Base-by-base conservation (phyloP, 1,140 invertebrate species). In the Meloidogyne chitwoodi region DNA sequence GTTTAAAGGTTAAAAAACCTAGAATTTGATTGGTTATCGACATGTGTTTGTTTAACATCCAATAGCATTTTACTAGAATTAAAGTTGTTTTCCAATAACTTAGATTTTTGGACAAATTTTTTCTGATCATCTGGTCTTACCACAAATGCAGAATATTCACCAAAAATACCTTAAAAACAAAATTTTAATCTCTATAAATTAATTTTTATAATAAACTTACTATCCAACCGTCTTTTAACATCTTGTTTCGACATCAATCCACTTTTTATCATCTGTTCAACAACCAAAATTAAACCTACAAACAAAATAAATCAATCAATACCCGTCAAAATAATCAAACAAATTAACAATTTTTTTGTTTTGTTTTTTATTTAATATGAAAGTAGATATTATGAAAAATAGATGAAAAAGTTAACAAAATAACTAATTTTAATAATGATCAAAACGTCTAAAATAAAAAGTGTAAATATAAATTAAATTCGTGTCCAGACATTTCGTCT, bases 201-300 rank as follows among this genome's bases (percentile, higher is more conserved):
- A 2, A 3, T 31, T 31, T 31, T 31, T 31, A 38, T 38, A 31
- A 31, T 61, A 34, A 38, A 66, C 75, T 56, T 48, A 76, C 75
- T 67, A 41, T 76, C 68, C 26, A 76, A 66, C 56, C 75, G 41
- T 69, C 64, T 67, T 38, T 76, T 76, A 0, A 76, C 68, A 65
- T 76, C 75, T 19, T 64, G 62, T 29, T 41, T 56, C 71, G 41
- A 63, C 38, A 63, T 64, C 56, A 44, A 63, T 22, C 61, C 71
- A 61, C n/a, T 73, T 73, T 63, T 73, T 26, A 73, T 63, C 71
- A 73, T 73, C 56, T 8, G 48, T 16, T 8, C 48, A 5, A 19
- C n/a, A 56, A n/a, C 6, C 12, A 56, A n/a, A 16, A 16, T 41
- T 12, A 56, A 8, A 29, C 10, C 29, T 27, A 70, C 38, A 29